A percentile compares a stretch with the other conserved stretches of the same genome.
These are phyloP conservation scores for Linepithema humile DNA, from an alignment of 1,140 invertebrate species.

Conservation along the genomic window DNA sequence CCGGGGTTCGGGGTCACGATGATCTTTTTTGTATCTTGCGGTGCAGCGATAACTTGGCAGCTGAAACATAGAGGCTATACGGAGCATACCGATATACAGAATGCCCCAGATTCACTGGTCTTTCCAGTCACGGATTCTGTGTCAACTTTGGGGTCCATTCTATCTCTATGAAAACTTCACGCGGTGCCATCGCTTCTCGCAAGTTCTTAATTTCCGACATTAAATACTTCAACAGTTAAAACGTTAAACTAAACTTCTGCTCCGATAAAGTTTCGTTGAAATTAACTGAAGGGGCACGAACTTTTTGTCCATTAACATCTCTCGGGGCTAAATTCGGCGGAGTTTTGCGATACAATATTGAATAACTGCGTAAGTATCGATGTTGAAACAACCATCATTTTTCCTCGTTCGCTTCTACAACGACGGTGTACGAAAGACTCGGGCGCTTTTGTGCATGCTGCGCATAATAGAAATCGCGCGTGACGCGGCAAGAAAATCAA, in stretches of 20 bases:
- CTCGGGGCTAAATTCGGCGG: not conserved
- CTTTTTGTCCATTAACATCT: constrained; percentile 1
- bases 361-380: not conserved
- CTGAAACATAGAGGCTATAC: not conserved
- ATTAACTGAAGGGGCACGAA: not conserved
- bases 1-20: not conserved
- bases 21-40: constrained; percentile 8
- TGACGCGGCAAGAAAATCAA: constrained; percentile 29
- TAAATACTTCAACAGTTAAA: constrained; percentile 10
- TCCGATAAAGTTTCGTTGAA: constrained; percentile 16
- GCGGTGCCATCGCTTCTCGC: not conserved
- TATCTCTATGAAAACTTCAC: constrained; percentile 16
- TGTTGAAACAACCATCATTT: not conserved
- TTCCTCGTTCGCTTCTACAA: not conserved
- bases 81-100: not conserved
- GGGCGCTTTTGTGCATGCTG: no score
- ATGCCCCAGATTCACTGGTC: constrained; percentile 3
- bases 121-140: constrained; percentile 17
- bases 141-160: not conserved
- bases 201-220: constrained; percentile 41
- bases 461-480: constrained; percentile 1
- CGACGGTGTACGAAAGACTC: no score
- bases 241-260: not conserved
- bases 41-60: constrained; percentile 16
- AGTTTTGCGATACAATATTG: not conserved